Percentiles rank a stretch among this genome's conserved stretches.
phyloP scores from a whole-genome alignment of 2,113 vertebrate species.

The Microcebus griseorufus region DNA sequence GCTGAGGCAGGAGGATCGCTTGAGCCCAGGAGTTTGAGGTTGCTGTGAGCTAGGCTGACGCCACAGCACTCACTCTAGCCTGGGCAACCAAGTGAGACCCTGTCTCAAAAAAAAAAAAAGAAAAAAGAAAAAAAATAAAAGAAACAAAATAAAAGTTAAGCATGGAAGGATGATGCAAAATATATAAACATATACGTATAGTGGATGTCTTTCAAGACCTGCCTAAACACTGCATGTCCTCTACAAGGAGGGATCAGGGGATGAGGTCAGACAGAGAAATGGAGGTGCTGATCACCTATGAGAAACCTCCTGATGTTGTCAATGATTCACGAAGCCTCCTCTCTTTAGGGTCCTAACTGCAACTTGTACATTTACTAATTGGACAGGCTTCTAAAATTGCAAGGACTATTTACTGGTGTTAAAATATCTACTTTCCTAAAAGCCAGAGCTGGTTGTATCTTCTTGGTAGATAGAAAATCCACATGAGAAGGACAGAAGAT shows the following conservation, averaged over 20 bases:
- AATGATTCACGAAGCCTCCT: not conserved
- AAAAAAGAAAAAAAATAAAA: too few relatives aligned
- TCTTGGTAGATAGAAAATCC: not conserved
- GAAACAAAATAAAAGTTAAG: not conserved
- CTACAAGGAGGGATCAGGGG: not conserved
- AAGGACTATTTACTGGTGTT: not conserved
- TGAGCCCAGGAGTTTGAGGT: too few relatives aligned
- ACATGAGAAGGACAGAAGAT: not conserved
- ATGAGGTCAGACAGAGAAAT: not conserved
- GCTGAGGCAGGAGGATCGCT: too few relatives aligned
- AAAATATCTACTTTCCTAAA: not conserved
- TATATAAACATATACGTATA: not conserved
- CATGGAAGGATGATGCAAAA: not conserved
- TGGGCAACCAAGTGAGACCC: too few relatives aligned
- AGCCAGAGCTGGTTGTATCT: not conserved
- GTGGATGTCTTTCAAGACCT: not conserved
- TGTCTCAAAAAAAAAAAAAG: too few relatives aligned
- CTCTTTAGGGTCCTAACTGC: not conserved
- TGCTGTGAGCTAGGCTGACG: too few relatives aligned
- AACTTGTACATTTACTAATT: not conserved
- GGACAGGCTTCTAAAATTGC: not conserved
- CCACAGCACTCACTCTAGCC: too few relatives aligned
- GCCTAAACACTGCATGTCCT: not conserved
- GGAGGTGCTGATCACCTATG: fast-evolving
- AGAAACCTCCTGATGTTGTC: not conserved